Evolutionary conservation across 2,888 invertebrate genomes (phyloP), one percentile per base, ranked within the genome.

Genomic region (Anoplius nigerrimus): DNA sequence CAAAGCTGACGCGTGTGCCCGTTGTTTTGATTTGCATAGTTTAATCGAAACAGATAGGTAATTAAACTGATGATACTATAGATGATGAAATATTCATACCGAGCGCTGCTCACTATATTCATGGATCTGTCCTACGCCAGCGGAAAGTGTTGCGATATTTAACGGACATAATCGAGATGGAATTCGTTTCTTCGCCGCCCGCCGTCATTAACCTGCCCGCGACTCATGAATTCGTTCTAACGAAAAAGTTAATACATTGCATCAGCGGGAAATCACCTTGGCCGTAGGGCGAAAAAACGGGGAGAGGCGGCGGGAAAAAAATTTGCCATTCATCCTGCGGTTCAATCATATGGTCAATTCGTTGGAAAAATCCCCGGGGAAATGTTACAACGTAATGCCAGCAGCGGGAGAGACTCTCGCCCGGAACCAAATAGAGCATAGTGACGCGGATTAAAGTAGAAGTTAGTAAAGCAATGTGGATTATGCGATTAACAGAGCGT

Each of bases 301-400:
- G 20, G 43, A 57, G 21, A 57, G 18, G 34, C 3, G n/a, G n/a
- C 16, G 45, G n/a, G n/a, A 15, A 21, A n/a, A 46, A 57, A 45
- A 58, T 20, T 67, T 58, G 61, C 61, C 21, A 18, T 13, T 21
- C 54, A 22, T 51, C 54, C 42, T 46, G 57, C 46, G 48, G 52
- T 57, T 46, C 62, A 61, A 59, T 71, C 62, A 69, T 66, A 62
- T 68, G 45, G 43, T 65, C 54, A 20, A 57, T 64, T 52, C 62
- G n/a, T 69, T 53, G 66, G 55, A 62, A 58, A 65, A 53, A 27
- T 67, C 52, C 57, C 54, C 20, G 42, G 53, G 11, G 34, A 48
- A 60, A 55, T 57, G 54, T 55, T 22, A 52, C 46, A 48, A 22
- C 13, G 34, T 67, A 57, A 56, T 57, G 16, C 11, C 34, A 13